Evolutionary conservation across 64 coral and sea anemone genomes (phyloP).

Genomic region (Montipora sp.): DNA sequence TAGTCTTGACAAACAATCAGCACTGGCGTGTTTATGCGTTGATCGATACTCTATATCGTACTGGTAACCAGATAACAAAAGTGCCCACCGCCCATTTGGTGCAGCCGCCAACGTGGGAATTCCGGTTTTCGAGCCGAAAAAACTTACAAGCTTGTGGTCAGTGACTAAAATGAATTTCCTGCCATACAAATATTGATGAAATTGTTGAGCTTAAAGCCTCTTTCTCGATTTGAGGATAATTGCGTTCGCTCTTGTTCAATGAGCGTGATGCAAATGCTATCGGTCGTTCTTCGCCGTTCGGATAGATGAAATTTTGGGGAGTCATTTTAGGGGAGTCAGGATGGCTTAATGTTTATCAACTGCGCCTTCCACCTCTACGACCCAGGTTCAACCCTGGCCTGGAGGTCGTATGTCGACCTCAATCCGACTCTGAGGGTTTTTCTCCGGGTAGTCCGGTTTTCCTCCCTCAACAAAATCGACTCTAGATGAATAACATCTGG

Average conservation of each 20-base stretch:
- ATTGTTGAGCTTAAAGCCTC: constrained; percentile 6
- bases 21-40: not conserved
- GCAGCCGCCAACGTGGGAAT: not conserved
- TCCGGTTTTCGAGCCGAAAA: not conserved
- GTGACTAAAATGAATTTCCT: constrained; percentile 33
- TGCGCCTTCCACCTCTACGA: too few relatives aligned
- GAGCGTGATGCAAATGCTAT: constrained; percentile 14
- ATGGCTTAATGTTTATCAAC: too few relatives aligned
- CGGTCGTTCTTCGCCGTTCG: constrained; percentile 33
- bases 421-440: too few relatives aligned
- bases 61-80: not conserved
- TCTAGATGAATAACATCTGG: too few relatives aligned
- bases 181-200: constrained; percentile 54
- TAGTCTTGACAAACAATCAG: not conserved
- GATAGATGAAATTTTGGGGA: not conserved
- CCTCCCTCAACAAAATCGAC: too few relatives aligned
- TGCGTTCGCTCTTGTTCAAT: too few relatives aligned
- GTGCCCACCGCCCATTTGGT: constrained; percentile 3
- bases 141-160: not conserved
- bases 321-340: too few relatives aligned
- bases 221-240: too few relatives aligned
- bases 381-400: too few relatives aligned
- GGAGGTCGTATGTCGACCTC: too few relatives aligned
- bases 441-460: too few relatives aligned
- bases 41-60: not conserved